Percentiles rank a stretch among this genome's conserved stretches.
Evolutionary conservation across 35 echinoderm and acorn worm genomes (phyloP).

Genomic region (Holothuria glaberrima): DNA sequence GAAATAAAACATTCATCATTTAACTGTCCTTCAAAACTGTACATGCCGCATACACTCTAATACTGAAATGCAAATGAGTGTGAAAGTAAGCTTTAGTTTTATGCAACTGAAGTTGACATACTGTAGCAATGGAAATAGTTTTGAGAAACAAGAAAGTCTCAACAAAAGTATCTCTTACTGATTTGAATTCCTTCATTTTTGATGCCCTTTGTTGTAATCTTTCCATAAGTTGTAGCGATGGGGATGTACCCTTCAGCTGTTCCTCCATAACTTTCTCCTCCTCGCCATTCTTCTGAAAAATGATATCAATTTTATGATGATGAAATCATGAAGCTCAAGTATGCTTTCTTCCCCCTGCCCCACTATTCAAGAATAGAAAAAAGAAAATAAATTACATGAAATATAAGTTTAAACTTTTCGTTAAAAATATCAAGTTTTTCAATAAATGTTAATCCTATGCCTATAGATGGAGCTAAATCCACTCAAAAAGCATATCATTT

Average conservation of each 20-base stretch:
- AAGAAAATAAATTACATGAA: background rate
- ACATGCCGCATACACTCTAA: background rate
- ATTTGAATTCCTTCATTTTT: background rate
- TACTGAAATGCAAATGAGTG: background rate
- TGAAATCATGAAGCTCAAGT: background rate
- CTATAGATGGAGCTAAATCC: too few relatives aligned
- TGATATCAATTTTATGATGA: background rate
- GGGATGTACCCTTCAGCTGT: background rate
- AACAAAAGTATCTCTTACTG: background rate
- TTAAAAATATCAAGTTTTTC: too few relatives aligned
- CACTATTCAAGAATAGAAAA: background rate
- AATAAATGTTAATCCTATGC: too few relatives aligned
- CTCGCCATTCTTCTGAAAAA: background rate
- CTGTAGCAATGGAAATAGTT: too few relatives aligned
- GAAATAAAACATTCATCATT: too few relatives aligned
- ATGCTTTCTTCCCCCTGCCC: too few relatives aligned
- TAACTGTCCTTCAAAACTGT: too few relatives aligned
- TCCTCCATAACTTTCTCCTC: background rate
- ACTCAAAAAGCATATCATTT: too few relatives aligned
- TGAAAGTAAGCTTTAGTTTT: too few relatives aligned
- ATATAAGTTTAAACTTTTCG: too few relatives aligned
- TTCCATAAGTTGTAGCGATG: conserved; percentile 15
- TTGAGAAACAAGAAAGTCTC: too few relatives aligned
- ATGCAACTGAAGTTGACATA: too few relatives aligned
- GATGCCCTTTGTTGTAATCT: conserved; percentile 16